phyloP scores from a whole-genome alignment of 2,797 vertebrate species.

The Enteromius treurensis region DNA sequence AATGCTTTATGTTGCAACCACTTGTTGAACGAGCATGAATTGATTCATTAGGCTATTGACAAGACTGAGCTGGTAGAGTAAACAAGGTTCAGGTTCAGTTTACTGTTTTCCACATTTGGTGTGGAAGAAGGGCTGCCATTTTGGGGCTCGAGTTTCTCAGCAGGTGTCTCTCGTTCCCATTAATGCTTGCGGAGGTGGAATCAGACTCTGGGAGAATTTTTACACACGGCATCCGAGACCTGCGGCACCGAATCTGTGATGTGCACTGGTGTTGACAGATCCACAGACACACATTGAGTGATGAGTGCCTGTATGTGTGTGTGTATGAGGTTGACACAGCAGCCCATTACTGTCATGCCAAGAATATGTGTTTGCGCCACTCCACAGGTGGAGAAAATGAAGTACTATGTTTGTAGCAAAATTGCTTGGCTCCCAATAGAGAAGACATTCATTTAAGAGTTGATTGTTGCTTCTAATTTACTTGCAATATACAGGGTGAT shows the following conservation, averaged over 20 bases:
- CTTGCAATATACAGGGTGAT: not conserved
- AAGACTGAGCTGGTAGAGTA: constrained; percentile 19
- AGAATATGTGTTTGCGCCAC: not conserved
- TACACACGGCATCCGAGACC: constrained; percentile 34
- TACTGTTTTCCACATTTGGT: constrained; percentile 51
- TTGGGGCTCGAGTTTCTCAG: constrained; percentile 61
- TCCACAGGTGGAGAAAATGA: constrained; percentile 35
- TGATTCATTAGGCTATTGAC: constrained; percentile 28
- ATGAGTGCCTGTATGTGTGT: constrained; percentile 33
- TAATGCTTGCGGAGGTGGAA: constrained; percentile 68
- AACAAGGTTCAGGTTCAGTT: constrained; percentile 42
- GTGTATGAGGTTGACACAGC: constrained; percentile 26
- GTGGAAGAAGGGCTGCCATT: constrained; percentile 53
- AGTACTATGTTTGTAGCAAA: not conserved
- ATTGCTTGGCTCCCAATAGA: not conserved
- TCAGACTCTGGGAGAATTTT: constrained; percentile 64
- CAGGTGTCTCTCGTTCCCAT: constrained; percentile 70
- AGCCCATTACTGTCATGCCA: constrained; percentile 42
- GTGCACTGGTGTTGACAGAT: constrained; percentile 68
- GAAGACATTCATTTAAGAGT: constrained; percentile 3
- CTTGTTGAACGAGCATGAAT: constrained; percentile 48
- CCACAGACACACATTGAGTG: constrained; percentile 49
- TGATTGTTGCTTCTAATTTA: constrained; percentile 21
- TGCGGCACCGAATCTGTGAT: constrained; percentile 60
- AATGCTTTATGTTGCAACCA: constrained; percentile 5